These are phyloP conservation scores for Taenioides sp. DNA, from an alignment of 2,797 vertebrate species.

Conservation along the genomic window DNA sequence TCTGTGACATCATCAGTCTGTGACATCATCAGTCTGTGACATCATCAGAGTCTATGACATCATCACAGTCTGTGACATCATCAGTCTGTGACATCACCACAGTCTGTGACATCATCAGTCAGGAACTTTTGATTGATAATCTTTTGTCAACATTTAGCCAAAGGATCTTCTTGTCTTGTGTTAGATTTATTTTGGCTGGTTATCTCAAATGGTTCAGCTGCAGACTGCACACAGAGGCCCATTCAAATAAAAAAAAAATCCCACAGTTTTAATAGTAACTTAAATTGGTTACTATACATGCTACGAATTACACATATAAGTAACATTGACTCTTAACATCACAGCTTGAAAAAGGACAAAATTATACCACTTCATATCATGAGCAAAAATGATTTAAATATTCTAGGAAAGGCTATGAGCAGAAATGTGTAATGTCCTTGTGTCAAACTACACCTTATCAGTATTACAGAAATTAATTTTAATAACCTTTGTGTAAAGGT, in stretches of 20 bases:
- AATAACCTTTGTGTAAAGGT: neutral
- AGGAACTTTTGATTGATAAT: slow-evolving; percentile 6
- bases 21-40: too few relatives aligned
- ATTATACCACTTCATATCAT: neutral
- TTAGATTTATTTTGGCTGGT: slow-evolving; percentile 3
- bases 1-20: too few relatives aligned
- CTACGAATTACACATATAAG: neutral
- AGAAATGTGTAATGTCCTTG: neutral
- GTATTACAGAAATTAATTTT: neutral
- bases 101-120: too few relatives aligned
- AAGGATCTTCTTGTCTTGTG: slow-evolving; percentile 4
- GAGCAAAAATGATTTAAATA: neutral
- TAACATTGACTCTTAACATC: neutral
- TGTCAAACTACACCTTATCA: too few relatives aligned
- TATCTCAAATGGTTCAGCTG: slow-evolving; percentile 5
- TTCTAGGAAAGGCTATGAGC: neutral
- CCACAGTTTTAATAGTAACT: neutral
- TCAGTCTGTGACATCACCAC: too few relatives aligned
- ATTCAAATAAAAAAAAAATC: neutral
- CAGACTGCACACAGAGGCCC: neutral
- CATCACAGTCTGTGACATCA: too few relatives aligned
- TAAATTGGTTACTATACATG: neutral
- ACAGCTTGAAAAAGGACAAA: neutral
- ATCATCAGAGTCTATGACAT: too few relatives aligned
- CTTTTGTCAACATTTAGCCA: slow-evolving; percentile 3